A percentile compares a stretch with the other conserved stretches of the same genome.
phyloP scores from a whole-genome alignment of 2,888 invertebrate genomes.

The Hypomecis punctinalis region DNA sequence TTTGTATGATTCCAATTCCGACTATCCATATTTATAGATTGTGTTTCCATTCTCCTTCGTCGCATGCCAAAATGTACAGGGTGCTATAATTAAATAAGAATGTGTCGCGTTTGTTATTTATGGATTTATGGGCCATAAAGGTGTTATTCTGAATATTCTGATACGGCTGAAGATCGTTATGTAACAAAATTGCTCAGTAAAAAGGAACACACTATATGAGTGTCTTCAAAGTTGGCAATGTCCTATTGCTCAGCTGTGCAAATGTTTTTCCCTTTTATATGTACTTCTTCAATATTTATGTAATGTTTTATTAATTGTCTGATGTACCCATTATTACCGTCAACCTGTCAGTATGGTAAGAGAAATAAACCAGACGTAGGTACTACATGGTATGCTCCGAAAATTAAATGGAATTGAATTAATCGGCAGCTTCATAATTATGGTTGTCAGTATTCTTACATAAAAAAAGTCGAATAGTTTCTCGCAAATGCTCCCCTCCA shows the following conservation, averaged over 20 bases:
- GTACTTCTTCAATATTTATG: background rate
- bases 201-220: background rate
- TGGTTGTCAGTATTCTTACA: no score
- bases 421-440: no score
- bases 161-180: background rate
- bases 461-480: no score
- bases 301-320: background rate
- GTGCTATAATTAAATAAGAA: conserved; percentile 17
- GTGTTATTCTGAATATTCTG: conserved; percentile 3
- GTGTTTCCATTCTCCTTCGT: conserved; percentile 27
- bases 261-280: background rate
- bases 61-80: conserved; percentile 28
- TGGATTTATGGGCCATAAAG: conserved; percentile 20
- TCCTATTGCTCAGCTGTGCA: background rate
- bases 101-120: conserved; percentile 18
- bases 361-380: no score
- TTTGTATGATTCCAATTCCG: conserved; percentile 10
- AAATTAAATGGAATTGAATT: no score
- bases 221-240: background rate
- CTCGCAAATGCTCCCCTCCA: no score
- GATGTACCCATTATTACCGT: no score
- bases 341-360: no score
- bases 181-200: background rate
- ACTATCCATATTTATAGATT: conserved; percentile 21
- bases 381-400: no score